Conservation (phyloP, 2,888 invertebrate species). For the Bembecia ichneumoniformis region DNA sequence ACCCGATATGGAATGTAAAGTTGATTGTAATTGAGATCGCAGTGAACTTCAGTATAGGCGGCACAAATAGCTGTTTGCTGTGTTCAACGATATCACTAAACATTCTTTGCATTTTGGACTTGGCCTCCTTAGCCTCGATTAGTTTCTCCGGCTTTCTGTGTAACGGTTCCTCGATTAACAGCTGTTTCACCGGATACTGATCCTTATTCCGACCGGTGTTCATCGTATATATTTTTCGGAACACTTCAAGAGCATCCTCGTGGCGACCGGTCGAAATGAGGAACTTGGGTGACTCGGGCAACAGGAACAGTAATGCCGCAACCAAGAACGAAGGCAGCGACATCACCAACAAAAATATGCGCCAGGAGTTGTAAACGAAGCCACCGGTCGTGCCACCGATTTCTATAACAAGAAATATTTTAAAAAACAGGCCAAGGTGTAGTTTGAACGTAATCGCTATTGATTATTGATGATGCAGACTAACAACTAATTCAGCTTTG, state of each 20-base stretch:
- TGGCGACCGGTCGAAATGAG: conserved; percentile 83
- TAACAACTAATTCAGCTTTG: too few relatives aligned
- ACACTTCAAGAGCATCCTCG: conserved; percentile 86
- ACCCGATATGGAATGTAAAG: conserved; percentile 94
- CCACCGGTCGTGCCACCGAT: conserved; percentile 77
- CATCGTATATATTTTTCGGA: conserved; percentile 84
- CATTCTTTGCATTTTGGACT: conserved; percentile 81
- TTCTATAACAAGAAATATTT: conserved; percentile 44
- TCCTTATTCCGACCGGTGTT: conserved; percentile 84
- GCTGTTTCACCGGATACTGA: conserved; percentile 82
- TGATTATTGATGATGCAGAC: too few relatives aligned
- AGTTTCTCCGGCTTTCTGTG: conserved; percentile 70
- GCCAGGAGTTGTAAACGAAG: conserved; percentile 92
- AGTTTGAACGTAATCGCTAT: too few relatives aligned
- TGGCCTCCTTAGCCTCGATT: conserved; percentile 68
- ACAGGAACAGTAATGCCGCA: conserved; percentile 83
- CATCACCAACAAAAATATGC: conserved; percentile 90
- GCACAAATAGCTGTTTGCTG: conserved; percentile 84
- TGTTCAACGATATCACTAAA: conserved; percentile 83
- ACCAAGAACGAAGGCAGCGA: conserved; percentile 91
- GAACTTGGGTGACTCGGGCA: conserved; percentile 94
- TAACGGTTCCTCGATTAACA: conserved; percentile 73
- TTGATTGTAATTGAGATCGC: conserved; percentile 89
- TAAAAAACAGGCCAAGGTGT: too few relatives aligned
- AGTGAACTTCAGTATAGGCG: conserved; percentile 87